A percentile compares a stretch with the other conserved stretches of the same genome.
Conservation (phyloP, 2,888 invertebrate species). For the Aleiodes alternator region DNA sequence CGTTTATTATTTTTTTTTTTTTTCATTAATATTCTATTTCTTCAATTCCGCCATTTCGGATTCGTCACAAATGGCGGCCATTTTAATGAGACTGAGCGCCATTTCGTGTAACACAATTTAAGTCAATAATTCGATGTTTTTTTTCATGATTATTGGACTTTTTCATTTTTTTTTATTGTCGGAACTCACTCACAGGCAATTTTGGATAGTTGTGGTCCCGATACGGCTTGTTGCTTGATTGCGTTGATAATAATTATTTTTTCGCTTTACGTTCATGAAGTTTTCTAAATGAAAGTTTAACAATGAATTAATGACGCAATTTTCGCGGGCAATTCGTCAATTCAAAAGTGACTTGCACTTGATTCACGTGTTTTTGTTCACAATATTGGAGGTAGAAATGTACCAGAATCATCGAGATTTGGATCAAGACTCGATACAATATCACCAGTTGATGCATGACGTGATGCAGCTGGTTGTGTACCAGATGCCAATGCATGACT, state of each 20-base stretch:
- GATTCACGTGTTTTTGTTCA: slow-evolving; percentile 72
- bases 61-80: too few species aligned
- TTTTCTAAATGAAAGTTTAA: background rate
- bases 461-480: slow-evolving; percentile 69
- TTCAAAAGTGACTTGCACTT: slow-evolving; percentile 72
- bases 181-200: slow-evolving; percentile 40
- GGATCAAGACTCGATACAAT: slow-evolving; percentile 76
- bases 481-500: slow-evolving; percentile 72
- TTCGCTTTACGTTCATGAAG: background rate
- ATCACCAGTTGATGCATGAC: slow-evolving; percentile 74
- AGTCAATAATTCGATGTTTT: slow-evolving; percentile 20
- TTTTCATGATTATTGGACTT: background rate
- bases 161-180: slow-evolving; percentile 41
- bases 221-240: background rate
- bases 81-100: too few species aligned
- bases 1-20: background rate
- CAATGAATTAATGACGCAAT: slow-evolving; percentile 35
- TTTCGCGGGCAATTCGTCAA: background rate
- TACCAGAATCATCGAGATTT: slow-evolving; percentile 80
- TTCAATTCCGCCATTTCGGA: background rate
- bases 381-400: slow-evolving; percentile 81
- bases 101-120: too few species aligned
- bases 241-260: background rate
- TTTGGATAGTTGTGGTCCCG: slow-evolving; percentile 41
- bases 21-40: background rate